A percentile compares a stretch with the other conserved stretches of the same genome.
phyloP scores from a whole-genome alignment of 2,797 vertebrate species.

The Molothrus ater region DNA sequence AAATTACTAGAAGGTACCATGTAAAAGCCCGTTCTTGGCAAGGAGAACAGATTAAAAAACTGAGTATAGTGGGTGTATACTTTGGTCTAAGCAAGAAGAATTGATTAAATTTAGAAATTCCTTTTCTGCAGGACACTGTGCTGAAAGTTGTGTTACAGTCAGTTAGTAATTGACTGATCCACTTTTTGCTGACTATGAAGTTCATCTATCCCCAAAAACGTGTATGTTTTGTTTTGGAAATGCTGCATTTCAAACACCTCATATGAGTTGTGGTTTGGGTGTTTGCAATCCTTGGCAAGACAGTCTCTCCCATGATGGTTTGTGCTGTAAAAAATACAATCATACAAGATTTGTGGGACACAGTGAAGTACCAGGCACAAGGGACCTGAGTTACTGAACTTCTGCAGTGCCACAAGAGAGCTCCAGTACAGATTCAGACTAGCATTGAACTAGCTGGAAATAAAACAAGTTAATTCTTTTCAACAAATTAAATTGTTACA shows the following conservation, averaged over 20 bases:
- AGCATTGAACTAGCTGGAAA: background rate
- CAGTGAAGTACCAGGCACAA: background rate
- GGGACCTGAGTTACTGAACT: background rate
- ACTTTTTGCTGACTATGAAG: background rate
- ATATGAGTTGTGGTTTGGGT: conserved; percentile 3
- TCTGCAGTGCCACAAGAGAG: background rate
- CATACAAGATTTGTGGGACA: background rate
- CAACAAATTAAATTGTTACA: background rate
- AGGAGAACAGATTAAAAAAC: background rate
- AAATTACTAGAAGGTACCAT: background rate
- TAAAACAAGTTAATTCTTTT: background rate
- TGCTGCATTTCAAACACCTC: background rate
- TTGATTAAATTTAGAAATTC: background rate
- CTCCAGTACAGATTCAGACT: background rate
- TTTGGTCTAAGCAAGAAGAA: background rate
- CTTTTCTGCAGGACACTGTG: background rate
- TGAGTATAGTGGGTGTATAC: background rate
- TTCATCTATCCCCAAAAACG: background rate
- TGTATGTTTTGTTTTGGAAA: conserved; percentile 42
- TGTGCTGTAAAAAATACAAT: background rate
- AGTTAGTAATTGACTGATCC: background rate
- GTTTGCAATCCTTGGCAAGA: background rate
- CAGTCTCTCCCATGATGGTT: background rate
- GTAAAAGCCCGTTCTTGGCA: background rate
- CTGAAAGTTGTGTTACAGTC: background rate